phyloP scores from a whole-genome alignment of 2,113 vertebrate species.

The Tonatia bakeri region DNA sequence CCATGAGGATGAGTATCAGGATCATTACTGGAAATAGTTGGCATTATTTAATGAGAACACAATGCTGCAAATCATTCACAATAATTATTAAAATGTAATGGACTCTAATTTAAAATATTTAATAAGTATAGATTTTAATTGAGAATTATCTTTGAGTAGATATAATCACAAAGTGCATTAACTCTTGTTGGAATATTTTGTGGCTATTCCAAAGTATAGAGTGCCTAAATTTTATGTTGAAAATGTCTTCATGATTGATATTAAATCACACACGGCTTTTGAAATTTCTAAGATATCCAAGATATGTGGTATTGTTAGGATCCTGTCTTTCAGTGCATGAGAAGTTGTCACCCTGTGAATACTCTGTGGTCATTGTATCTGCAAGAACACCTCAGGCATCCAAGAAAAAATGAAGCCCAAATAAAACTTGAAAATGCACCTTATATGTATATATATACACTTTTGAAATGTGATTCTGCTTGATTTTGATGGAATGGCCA shows the following conservation, averaged over 20 bases:
- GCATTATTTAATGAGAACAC: not conserved
- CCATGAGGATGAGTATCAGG: not conserved
- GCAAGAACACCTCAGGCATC: not conserved
- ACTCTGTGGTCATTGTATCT: not conserved
- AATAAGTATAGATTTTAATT: slow-evolving; percentile 48
- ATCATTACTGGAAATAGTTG: not conserved
- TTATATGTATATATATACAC: not conserved
- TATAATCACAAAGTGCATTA: slow-evolving; percentile 80
- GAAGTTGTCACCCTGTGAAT: not conserved
- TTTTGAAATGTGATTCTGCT: slow-evolving; percentile 57
- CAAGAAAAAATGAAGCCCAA: not conserved
- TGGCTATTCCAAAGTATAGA: slow-evolving; percentile 63
- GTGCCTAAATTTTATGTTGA: slow-evolving; percentile 71
- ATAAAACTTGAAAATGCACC: slow-evolving; percentile 35
- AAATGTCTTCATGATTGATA: slow-evolving; percentile 45
- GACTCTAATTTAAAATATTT: slow-evolving; percentile 34
- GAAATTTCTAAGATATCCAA: not conserved
- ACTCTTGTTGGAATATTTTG: slow-evolving; percentile 67
- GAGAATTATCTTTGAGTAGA: slow-evolving; percentile 63
- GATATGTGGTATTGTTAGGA: not conserved
- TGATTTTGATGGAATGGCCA: slow-evolving; percentile 17
- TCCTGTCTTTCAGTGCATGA: not conserved
- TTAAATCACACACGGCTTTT: not conserved
- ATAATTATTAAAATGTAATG: not conserved
- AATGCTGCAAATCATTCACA: not conserved